phyloP scores from a whole-genome alignment of 2,797 vertebrate genomes.

The Poecilia gillii region DNA sequence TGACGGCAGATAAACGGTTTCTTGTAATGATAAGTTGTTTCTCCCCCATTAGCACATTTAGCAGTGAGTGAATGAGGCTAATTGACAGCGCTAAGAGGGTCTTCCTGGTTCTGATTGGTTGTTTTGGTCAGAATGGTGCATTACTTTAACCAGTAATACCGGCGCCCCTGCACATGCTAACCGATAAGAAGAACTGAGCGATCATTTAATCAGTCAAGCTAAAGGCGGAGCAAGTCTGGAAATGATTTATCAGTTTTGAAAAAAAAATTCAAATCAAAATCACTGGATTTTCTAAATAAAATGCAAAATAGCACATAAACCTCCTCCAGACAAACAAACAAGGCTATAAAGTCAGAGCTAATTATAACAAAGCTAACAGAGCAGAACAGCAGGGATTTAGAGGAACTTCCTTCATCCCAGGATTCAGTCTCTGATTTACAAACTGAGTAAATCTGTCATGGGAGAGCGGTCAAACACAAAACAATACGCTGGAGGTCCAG shows the following conservation, averaged over 20 bases:
- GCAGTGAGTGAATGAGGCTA: too few relatives aligned
- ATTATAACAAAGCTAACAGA: not conserved
- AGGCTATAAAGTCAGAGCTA: not conserved
- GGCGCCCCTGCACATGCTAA: not conserved
- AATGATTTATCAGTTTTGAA: not conserved
- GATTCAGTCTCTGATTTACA: conserved; percentile 18
- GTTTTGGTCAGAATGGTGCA: too few relatives aligned
- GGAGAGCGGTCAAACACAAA: conserved; percentile 18
- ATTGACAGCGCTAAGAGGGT: too few relatives aligned
- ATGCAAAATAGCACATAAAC: not conserved
- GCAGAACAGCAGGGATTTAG: not conserved
- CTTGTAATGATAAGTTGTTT: too few relatives aligned
- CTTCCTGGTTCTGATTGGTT: too few relatives aligned
- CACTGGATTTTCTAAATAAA: not conserved
- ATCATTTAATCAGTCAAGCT: not conserved
- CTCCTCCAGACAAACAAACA: not conserved
- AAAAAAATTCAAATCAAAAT: not conserved
- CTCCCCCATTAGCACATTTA: too few relatives aligned
- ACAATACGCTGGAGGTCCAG: conserved; percentile 47
- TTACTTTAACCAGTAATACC: too few relatives aligned
- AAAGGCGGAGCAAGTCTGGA: not conserved
- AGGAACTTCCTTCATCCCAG: not conserved
- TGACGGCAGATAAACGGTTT: too few relatives aligned
- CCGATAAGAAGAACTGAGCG: not conserved
- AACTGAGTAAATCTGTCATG: conserved; percentile 4